Evolutionary conservation across 2,888 invertebrate genomes (phyloP), one percentile per base, ranked within the genome.

Genomic region (Schizotus pectinicornis): DNA sequence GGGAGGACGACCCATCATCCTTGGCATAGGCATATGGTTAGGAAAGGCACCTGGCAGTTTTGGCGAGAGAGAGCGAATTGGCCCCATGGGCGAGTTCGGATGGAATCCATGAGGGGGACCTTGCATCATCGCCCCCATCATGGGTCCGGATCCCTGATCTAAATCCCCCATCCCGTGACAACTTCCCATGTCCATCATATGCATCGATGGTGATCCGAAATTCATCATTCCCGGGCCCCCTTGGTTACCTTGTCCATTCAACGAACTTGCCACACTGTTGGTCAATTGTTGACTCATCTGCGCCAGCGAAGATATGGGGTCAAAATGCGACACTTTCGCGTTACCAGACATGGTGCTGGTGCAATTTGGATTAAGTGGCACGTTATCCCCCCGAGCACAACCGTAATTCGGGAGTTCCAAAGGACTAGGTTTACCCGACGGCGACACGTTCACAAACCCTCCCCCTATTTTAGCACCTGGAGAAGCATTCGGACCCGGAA

Each of bases 241-340:
- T 67, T 75, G 79, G 56, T 74, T 76, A 36, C 83, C 82, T 62
- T 84, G 85, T 2, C 84, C 85, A 48, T 85, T 82, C 55, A 84
- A 79, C 9, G 86, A 84, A 69, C 84, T 85, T 9, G 86, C 82
- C 48, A 85, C 85, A 76, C 90, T 89, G 72, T 89, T 92, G 8
- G 94, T 93, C 64, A 95, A 81, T 76, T 94, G 94, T 74, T 95
- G 95, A 62, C 94, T 94, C 95, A 95, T 95, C 80, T 95, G 95
- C 52, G 95, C 94, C 72, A 95, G 84, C 6, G 95, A 95, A 48
- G 94, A 92, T 71, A 95, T 95, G 0, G 95, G 95, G 82, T 95
- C 95, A 79, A 95, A 95, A 75, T 87, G 92, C 74, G 85, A 83
- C 75, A 79, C 85, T 81, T 86, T 88, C 71, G 79, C 86, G 79